Conservation (phyloP, 2,888 invertebrate species). For the Agonopterix alstromeriana region DNA sequence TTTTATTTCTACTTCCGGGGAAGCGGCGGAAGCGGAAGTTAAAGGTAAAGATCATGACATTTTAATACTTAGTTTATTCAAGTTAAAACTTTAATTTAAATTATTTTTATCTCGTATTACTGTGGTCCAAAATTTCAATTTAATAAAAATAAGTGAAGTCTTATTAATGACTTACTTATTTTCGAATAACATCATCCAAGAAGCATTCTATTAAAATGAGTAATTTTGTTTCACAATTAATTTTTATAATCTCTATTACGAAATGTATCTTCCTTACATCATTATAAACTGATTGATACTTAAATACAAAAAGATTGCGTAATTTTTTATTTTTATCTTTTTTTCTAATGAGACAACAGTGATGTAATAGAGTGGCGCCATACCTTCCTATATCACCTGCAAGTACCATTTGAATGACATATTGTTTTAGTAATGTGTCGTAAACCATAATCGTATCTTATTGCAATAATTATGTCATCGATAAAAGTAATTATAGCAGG, state of each 20-base stretch:
- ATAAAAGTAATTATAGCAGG: too few relatives aligned
- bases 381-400: not conserved
- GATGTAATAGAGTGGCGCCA: constrained; percentile 1
- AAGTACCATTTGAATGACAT: constrained; percentile 1
- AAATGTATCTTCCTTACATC: too few relatives aligned
- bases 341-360: not conserved
- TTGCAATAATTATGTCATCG: too few relatives aligned
- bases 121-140: not conserved
- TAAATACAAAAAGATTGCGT: too few relatives aligned
- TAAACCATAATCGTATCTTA: not conserved
- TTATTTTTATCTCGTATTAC: too few relatives aligned
- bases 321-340: too few relatives aligned
- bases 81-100: not conserved
- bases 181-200: too few relatives aligned
- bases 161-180: not conserved
- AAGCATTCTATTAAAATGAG: too few relatives aligned
- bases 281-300: too few relatives aligned
- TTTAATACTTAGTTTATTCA: not conserved
- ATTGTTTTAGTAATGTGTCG: constrained; percentile 4
- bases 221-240: too few relatives aligned
- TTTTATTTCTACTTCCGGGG: constrained; percentile 42
- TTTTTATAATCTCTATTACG: too few relatives aligned
- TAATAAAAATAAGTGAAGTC: not conserved
- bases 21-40: constrained; percentile 44
- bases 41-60: constrained; percentile 43